Evolutionary conservation across 1,140 invertebrate species (phyloP).

Genomic region (Dolichoris vasculosae): DNA sequence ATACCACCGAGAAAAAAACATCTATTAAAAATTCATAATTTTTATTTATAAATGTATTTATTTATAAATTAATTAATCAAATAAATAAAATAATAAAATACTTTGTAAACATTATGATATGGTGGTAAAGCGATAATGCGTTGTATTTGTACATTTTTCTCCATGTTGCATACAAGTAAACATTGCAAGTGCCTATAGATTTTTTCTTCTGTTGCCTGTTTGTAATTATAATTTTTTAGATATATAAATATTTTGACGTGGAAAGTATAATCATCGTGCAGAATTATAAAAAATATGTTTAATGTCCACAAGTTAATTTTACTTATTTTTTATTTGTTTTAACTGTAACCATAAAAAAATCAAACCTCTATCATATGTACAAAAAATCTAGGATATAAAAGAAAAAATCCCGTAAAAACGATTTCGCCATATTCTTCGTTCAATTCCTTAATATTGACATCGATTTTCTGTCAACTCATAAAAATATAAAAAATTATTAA

Average conservation of each 20-base stretch:
- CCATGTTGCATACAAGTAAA: constrained; percentile 44
- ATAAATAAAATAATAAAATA: constrained; percentile 43
- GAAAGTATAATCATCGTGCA: no score
- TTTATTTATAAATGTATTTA: background rate
- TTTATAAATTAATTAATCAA: background rate
- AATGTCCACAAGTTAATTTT: no score
- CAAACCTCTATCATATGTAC: constrained; percentile 61
- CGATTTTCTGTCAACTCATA: constrained; percentile 51
- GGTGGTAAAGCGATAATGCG: constrained; percentile 56
- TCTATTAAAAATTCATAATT: constrained; percentile 52
- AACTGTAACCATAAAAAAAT: background rate
- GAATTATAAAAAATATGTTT: no score
- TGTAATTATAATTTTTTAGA: constrained; percentile 1
- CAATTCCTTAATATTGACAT: constrained; percentile 52
- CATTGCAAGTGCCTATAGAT: constrained; percentile 59
- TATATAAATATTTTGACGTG: background rate
- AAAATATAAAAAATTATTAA: no score
- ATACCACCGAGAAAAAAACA: constrained; percentile 59
- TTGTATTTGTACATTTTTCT: constrained; percentile 53
- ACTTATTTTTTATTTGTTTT: background rate
- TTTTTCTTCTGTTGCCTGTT: constrained; percentile 59
- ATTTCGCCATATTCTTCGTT: constrained; percentile 50
- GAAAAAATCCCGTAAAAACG: constrained; percentile 56
- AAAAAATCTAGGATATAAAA: constrained; percentile 59
- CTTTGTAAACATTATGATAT: constrained; percentile 59